Evolutionary conservation across 2,888 invertebrate genomes (phyloP).

Genomic region (Amitus sp.): DNA sequence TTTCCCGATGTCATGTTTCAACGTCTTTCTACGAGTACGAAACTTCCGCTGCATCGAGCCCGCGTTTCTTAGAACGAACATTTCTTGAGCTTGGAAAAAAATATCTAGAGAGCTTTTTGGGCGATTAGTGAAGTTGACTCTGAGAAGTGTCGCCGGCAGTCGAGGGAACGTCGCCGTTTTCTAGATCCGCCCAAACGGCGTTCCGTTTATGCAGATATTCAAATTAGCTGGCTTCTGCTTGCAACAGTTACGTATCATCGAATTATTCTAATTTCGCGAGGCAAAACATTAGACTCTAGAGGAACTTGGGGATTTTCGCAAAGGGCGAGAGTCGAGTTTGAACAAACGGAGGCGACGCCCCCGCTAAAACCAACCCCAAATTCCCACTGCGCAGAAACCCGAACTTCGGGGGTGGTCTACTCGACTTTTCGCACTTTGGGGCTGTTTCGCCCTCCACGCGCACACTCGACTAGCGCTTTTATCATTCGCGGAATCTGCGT

Average conservation of each 20-base stretch:
- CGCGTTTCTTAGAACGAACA: too few species aligned
- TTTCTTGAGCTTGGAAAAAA: slow-evolving; percentile 18
- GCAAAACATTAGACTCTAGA: slow-evolving; percentile 52
- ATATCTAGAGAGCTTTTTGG: slow-evolving; percentile 43
- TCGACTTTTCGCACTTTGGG: slow-evolving; percentile 19
- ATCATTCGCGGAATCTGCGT: slow-evolving; percentile 36
- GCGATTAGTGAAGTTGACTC: slow-evolving; percentile 47
- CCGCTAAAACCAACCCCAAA: slow-evolving; percentile 25
- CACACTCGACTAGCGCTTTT: slow-evolving; percentile 44
- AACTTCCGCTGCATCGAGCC: slow-evolving; percentile 2
- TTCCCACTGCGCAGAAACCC: slow-evolving; percentile 21
- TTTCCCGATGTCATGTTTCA: not conserved
- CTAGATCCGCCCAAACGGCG: slow-evolving; percentile 64
- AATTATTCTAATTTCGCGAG: slow-evolving; percentile 64
- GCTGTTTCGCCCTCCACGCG: slow-evolving; percentile 30
- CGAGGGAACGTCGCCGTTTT: slow-evolving; percentile 54
- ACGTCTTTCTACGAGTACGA: too few species aligned
- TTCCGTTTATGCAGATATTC: slow-evolving; percentile 65
- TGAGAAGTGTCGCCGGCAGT: slow-evolving; percentile 59
- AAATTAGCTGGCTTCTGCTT: slow-evolving; percentile 61
- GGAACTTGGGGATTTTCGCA: slow-evolving; percentile 28
- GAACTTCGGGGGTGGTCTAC: slow-evolving; percentile 26
- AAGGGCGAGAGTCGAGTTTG: slow-evolving; percentile 5
- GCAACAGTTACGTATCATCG: slow-evolving; percentile 66
- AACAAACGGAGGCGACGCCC: slow-evolving; percentile 35